Evolutionary conservation across 2,113 vertebrate species (phyloP).

Genomic region (Hassar affinis): DNA sequence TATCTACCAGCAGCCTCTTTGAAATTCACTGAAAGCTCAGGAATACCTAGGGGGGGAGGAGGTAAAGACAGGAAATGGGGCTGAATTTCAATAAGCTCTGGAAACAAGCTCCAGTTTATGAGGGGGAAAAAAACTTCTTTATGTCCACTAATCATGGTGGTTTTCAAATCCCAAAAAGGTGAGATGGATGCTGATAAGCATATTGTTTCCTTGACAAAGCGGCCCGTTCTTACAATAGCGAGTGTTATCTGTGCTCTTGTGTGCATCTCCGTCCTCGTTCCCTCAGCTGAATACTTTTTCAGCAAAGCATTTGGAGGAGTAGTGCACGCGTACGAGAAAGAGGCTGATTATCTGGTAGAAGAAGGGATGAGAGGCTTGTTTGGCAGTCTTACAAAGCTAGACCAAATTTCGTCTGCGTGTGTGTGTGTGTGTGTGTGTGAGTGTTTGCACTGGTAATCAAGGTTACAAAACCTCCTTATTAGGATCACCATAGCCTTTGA

Average conservation of each 20-base stretch:
- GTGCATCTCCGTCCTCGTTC: conserved; percentile 14
- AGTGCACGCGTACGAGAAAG: conserved; percentile 1
- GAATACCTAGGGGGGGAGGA: background rate
- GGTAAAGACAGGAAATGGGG: background rate
- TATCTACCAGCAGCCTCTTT: conserved; percentile 33
- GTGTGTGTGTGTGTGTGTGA: conserved; percentile 3
- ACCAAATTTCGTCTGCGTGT: background rate
- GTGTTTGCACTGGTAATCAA: conserved; percentile 25
- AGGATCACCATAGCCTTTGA: conserved; percentile 51
- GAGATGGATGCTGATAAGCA: conserved; percentile 37
- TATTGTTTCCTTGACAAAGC: conserved; percentile 37
- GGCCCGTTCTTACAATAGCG: conserved; percentile 14
- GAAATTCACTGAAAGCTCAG: conserved; percentile 20
- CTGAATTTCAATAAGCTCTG: conserved; percentile 13
- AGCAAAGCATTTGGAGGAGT: background rate
- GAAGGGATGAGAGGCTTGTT: conserved; percentile 48
- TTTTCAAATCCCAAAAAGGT: conserved; percentile 31
- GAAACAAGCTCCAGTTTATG: conserved; percentile 16
- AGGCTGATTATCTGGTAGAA: conserved; percentile 33
- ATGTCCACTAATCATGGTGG: conserved; percentile 22
- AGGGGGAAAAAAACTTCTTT: too few species aligned
- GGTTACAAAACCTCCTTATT: conserved; percentile 53
- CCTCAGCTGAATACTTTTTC: conserved; percentile 20
- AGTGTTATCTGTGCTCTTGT: conserved; percentile 26
- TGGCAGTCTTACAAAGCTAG: conserved; percentile 27